Base-by-base conservation (phyloP, 2,797 vertebrate species). In the Sciurus vulgaris region DNA sequence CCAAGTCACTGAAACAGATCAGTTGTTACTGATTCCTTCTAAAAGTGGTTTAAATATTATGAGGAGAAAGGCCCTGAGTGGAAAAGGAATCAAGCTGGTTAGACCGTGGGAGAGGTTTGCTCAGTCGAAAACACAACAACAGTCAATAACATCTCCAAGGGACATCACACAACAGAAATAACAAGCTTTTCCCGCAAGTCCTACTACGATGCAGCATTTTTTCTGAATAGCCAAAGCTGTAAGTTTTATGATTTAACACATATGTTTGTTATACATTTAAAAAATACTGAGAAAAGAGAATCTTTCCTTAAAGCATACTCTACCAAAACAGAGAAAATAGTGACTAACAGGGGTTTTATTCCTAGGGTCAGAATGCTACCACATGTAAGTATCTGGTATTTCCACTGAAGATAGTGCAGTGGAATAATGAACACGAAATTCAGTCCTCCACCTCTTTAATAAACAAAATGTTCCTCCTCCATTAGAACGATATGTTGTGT, bases 381-480 rank as follows among this genome's bases (percentile, higher is more conserved):
- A 18, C 56, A n/a, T 20, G 86, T 74, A 69, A 89, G 78, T 47
- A 89, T 67, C 70, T 78, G 77, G 70, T 7, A 61, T 38, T 30
- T 78, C 69, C 76, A 67, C 61, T 67, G 90, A 15, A 93, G 77
- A 35, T 1, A 70, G 12, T 28, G n/a, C 24, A 91, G 41, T 65
- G 41, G 65, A 59, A 91, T 93, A 91, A 96, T 81, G 51, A 89
- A 81, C 72, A 84, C 79, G 38, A n/a, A 94, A 86, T 78, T 93
- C 74, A 65, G 22, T 85, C 67, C 89, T 54, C 76, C 35, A 67
- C 86, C 63, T 72, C 67, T 86, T 85, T 93, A 81, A 89, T 86
- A 89, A 89, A 79, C 51, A 72, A 91, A 93, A 77, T 63, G 26
- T 65, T 73, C 91, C 35, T 89, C 20, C 30, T 92, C 51, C 87